Evolutionary conservation across 2,888 invertebrate genomes (phyloP), one percentile per base, ranked within the genome.

Genomic region (Rhagium mordax): DNA sequence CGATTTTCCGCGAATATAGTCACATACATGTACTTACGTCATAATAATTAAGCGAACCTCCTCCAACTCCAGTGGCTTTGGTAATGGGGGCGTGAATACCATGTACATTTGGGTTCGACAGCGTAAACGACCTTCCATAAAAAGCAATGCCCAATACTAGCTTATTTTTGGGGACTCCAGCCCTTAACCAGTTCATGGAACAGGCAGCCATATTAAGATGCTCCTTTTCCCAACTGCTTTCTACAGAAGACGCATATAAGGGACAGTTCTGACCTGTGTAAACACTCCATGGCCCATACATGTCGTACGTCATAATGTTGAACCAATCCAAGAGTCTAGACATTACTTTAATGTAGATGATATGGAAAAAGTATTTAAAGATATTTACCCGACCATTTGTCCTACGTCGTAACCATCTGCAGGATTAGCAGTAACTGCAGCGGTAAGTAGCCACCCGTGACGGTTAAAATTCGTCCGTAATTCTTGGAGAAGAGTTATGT

Each of bases 81-180:
- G 33, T 33, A 10, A 33, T 29, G 7, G 29, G 16, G 16, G 29
- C 27, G 16, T 29, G 27, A 6, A 59, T 29, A 8, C 27, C 15
- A 15, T 59, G 57, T 59, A 16, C 16, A 27, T 59, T 59, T 2
- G 57, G 57, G 16, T 59, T 21, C n/a, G 27, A 7, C 16, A 59
- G 29, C n/a, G 57, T 59, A 16, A n/a, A 59, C 6, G 27, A 59
- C 29, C 57, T 59, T 18, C 57, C 57, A 15, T 59, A 59, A 18
- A 59, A 59, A n/a, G 57, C 57, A 15, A 59, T 29, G n/a, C 27
- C 15, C 2, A 59, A 0, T n/a, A 18, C 57, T 7, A 59, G 6
- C 15, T 59, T 59, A 59, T 29, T 16, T 16, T 59, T 59, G 15
- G 15, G 7, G 2, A 59, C 8, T 15, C 57, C 57, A 29, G 29